Conservation (phyloP, 2,113 vertebrate species). For the Amphiprion percula region DNA sequence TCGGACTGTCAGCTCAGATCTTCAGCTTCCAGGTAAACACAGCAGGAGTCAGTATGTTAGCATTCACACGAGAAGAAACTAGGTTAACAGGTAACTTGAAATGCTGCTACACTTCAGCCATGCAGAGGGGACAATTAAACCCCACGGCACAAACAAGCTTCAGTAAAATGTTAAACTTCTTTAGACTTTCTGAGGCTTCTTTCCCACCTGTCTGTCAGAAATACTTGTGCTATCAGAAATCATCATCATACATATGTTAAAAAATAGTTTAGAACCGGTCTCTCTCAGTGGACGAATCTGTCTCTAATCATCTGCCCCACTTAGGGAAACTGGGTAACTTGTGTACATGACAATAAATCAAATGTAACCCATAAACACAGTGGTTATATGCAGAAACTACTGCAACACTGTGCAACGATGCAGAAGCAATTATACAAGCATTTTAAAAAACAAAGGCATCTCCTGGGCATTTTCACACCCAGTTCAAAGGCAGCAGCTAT, state of each 20-base stretch:
- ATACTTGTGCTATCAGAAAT: too few species aligned
- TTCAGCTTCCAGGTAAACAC: constrained; percentile 93
- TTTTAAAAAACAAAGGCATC: constrained; percentile 27
- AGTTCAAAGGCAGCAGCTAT: constrained; percentile 23
- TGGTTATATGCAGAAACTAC: constrained; percentile 10
- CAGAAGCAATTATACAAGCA: constrained; percentile 20
- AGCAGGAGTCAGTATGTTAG: background rate
- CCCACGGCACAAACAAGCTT: too few species aligned
- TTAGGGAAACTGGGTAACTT: background rate
- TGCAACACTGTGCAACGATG: constrained; percentile 4
- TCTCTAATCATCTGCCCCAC: too few species aligned
- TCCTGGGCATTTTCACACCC: constrained; percentile 41
- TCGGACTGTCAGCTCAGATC: constrained; percentile 85
- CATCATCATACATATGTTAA: too few species aligned
- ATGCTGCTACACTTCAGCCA: too few species aligned
- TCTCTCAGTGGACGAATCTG: too few species aligned
- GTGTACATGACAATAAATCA: background rate
- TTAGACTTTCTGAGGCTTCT: too few species aligned
- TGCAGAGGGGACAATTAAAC: too few species aligned
- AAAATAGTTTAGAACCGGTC: too few species aligned
- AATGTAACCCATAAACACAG: background rate
- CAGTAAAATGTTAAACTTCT: too few species aligned
- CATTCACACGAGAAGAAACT: background rate
- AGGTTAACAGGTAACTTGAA: too few species aligned
- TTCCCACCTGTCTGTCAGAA: too few species aligned